Base-by-base conservation (phyloP, 2,113 vertebrate species). In the Chaetodon auriga region DNA sequence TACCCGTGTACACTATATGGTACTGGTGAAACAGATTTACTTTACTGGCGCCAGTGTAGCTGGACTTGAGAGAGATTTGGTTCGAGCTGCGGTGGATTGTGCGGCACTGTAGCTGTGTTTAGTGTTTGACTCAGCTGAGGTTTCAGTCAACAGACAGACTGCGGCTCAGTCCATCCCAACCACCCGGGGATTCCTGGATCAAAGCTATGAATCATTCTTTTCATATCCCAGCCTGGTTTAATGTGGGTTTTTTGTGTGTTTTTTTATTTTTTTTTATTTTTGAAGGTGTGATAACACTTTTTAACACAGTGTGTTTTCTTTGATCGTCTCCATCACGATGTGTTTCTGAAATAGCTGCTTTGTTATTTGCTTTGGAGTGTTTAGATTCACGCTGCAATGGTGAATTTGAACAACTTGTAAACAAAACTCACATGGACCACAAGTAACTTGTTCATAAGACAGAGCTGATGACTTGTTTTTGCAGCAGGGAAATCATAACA, bases 191-290 rank as follows among this genome's bases (percentile, higher is more conserved):
- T 72, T 75, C 78, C 81, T 64, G 43, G 51, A 89, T 89, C 81
- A 89, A 86, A 87, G 65, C 83, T 48, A 5, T 78, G 74, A 68
- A 46, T 87, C 68, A 74, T 64, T 74, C 65, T 79, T 74, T 83
- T 84, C 63, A 78, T 70, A 77, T 58, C n/a, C 7, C 23, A 72
- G 65, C 49, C 30, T 61, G 36, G 23, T 79, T 64, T 48, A 25
- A 25, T 55, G 12, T 74, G n/a, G n/a, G n/a, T n/a, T n/a, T n/a
- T n/a, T n/a, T n/a, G n/a, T n/a, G n/a, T n/a, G n/a, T n/a, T n/a
- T n/a, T 10, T 66, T 30, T 72, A 49, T 19, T 54, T 7, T 35
- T 21, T 14, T 65, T n/a, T 0, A 1, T 68, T 86, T 80, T 46
- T 57, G 4, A 60, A 36, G 30, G 8, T 53, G 58, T 66, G 55